Base-by-base conservation (phyloP, 2,888 invertebrate species). In the Pollenia labialis region DNA sequence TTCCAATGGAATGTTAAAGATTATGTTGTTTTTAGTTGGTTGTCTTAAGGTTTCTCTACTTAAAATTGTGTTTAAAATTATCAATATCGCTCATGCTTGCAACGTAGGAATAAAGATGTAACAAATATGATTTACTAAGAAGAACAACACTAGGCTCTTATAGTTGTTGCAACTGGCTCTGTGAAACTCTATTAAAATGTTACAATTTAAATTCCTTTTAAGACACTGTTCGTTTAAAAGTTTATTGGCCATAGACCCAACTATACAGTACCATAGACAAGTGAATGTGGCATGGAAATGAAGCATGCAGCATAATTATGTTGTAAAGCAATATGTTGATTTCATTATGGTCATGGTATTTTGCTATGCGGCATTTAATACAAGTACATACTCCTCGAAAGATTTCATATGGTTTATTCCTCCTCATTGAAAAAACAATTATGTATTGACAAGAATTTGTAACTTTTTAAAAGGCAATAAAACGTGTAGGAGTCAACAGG, bases 401-500 rank as follows among this genome's bases (percentile, higher is more conserved):
- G 12, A 54, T 4, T 18, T 46, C 52, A 62, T 76, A 75, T 76
- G 60, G 71, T 56, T 40, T 52, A 66, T 32, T 64, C 58, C 84
- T 84, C 87, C 84, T 84, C 87, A 87, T 87, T 87, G 87, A 74
- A 84, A 87, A 87, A 87, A 87, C 87, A 84, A 87, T 87, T 87
- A 87, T 81, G 87, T 69, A 87, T 87, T 84, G 87, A 87, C 81
- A 87, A 87, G 87, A 87, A 87, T 87, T 87, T 87, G 87, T 87
- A 87, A 84, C 84, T 81, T 84, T 87, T 87, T 87, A 87, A 87
- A 87, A 74, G 75, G 81, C 84, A 87, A 87, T 87, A 87, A 87
- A 87, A 87, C 87, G 87, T 87, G 87, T 87, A 87, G 87, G 87
- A 87, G 87, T 84, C 87, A 84, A 81, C 68, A 68, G 77, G 84